Evolutionary conservation across 2,888 invertebrate species (phyloP), one percentile per base, ranked within the genome.

Genomic region (Polia nebulosa): DNA sequence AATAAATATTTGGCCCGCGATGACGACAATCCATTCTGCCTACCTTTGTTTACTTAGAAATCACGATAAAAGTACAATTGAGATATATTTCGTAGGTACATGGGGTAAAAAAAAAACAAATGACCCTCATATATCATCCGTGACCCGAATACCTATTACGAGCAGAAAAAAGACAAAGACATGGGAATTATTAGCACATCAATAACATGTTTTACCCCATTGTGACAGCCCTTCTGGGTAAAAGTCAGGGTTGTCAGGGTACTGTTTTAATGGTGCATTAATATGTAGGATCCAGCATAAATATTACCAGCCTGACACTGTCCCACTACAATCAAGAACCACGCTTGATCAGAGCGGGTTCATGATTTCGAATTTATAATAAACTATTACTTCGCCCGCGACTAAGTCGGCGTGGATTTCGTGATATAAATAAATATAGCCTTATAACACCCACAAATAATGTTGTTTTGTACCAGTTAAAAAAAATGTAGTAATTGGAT

Each of bases 111-210:
- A 64, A 29, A 53, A 56, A 29, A 39, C 47, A 55, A 68, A 57
- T 69, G 47, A 22, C 39, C 39, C 47, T 57, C 20, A 22, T 69
- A 57, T 22, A 69, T 71, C 59, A 69, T 71, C 27, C 22, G 49
- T 29, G 41, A 47, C 58, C 71, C 71, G 51, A 44, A 69, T 71
- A 41, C 53, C 64, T 72, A 59, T 72, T 64, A 68, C 44, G 58
- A 34, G 47, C 53, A 11, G 47, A 44, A 74, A 75, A 67, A 62
- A 69, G 39, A 56, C 57, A 58, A 53, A 56, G 69, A 64, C 53
- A 63, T 32, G 64, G 66, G 56, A 65, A 80, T 69, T 76, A 65
- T 80, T 80, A 70, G 66, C 65, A 63, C 60, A 69, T 71, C 59
- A 59, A 69, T 72, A 53, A 72, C 22, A 27, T 55, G 52, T 55